These are phyloP conservation scores for Xylocampa areola DNA, from an alignment of 2,888 invertebrate species.

Conservation along the genomic window DNA sequence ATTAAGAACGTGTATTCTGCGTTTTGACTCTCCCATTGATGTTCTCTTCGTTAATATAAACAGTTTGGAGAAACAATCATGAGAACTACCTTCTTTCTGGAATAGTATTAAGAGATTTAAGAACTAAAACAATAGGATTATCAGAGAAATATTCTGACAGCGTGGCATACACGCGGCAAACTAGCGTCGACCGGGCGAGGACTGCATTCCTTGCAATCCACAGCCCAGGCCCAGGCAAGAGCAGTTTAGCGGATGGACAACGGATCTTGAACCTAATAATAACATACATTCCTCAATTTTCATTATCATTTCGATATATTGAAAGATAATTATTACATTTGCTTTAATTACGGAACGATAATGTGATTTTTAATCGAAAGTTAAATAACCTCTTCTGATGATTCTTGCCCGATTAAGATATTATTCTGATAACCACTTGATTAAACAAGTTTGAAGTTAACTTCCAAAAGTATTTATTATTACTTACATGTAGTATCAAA, in stretches of 20 bases:
- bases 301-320: slow-evolving; percentile 24
- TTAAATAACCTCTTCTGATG: slow-evolving; percentile 24
- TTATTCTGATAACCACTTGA: slow-evolving; percentile 32
- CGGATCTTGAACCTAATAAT: slow-evolving; percentile 77
- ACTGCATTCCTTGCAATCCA: slow-evolving; percentile 81
- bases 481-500: too few relatives aligned
- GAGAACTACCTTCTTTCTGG: slow-evolving; percentile 34
- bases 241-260: slow-evolving; percentile 70
- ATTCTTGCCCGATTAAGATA: slow-evolving; percentile 39
- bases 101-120: slow-evolving; percentile 1
- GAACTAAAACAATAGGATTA: slow-evolving; percentile 18
- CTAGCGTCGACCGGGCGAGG: slow-evolving; percentile 70
- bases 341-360: slow-evolving; percentile 13
- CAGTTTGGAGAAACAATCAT: slow-evolving; percentile 44
- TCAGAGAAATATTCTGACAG: slow-evolving; percentile 48
- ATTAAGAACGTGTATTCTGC: slow-evolving; percentile 41
- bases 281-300: slow-evolving; percentile 39
- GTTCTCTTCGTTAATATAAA: slow-evolving; percentile 38
- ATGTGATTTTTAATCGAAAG: slow-evolving; percentile 18
- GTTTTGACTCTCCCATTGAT: slow-evolving; percentile 49
- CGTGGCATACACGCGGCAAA: slow-evolving; percentile 68
- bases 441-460: slow-evolving; percentile 2
- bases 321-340: slow-evolving; percentile 22
- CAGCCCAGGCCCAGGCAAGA: slow-evolving; percentile 53
- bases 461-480: not conserved